Evolutionary conservation across 2,888 invertebrate species (phyloP), one percentile per base, ranked within the genome.

Genomic region (Nebria salina): DNA sequence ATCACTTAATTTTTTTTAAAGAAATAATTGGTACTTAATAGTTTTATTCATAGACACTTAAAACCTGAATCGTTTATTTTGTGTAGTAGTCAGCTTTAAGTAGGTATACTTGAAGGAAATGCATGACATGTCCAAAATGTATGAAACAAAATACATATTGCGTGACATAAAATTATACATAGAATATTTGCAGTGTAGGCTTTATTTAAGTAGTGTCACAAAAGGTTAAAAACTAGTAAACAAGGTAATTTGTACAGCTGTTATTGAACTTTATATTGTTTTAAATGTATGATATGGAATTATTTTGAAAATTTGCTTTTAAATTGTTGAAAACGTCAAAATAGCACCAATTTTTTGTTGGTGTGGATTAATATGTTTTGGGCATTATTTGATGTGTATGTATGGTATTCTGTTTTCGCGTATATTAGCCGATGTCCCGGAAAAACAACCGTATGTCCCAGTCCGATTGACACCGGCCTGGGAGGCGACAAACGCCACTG

Each of bases 401-500:
- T 54, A 6, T 54, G 54, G 13, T 54, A 8, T 54, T 54, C 3
- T 54, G 7, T 54, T 54, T 0, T 54, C 54, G 8, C 54, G 2
- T 13, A 8, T 54, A 54, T 4, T 70, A 70, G 70, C 26, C 70
- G 70, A 70, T 26, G 70, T 89, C 83, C 89, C 90, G 73, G 93
- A 93, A 87, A 92, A 91, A 87, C 89, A 91, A 82, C 93, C 93
- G 64, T 90, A 92, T 84, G 94, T 95, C 89, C 96, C 96, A 75
- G 96, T 96, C 83, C 93, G 94, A 85, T 90, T 97, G 83, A 96
- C 96, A 77, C 96, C 96, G 11, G 95, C 96, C 81, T 96, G 96
- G 95, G 96, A 96, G 89, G 96, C 95, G 83, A 93, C 93, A 84
- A 95, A 95, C 89, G 91, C 95, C 86, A 93, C 95, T 78, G 95